Evolutionary conservation across 2,113 vertebrate species (phyloP), one percentile per base, ranked within the genome.

Genomic region (Chunga burmeisteri): DNA sequence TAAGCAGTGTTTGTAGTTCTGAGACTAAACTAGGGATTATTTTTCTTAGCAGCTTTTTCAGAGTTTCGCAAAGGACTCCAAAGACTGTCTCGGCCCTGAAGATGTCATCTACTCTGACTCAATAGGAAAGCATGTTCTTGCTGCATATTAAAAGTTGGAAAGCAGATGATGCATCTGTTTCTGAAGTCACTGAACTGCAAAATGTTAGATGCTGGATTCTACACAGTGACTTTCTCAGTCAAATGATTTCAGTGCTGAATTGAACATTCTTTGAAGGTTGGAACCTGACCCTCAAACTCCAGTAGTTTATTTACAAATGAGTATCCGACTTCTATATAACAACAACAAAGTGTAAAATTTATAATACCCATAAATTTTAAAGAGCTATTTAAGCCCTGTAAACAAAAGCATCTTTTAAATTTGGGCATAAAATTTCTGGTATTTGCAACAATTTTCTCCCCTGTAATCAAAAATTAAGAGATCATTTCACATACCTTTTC

Each of bases 41-140:
- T 91, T 61, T 77, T 85, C 91, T 88, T 44, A 36, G 34, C 38
- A 29, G 15, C 46, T 75, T 38, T 89, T 94, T 94, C 93, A 79
- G 90, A 95, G 81, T 96, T 94, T 50, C 72, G 91, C 63, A 95
- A 94, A 86, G 44, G 49, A 82, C 62, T 58, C 14, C 27, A 42
- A 74, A 85, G 29, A 58, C 36, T 66, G 38, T 88, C 81, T 92
- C 21, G 32, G 32, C 56, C 56, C 61, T 90, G 89, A 56, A 3
- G 74, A 91, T 44, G 26, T 71, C 71, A 32, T 17, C 16, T 55
- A 4, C 13, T 79, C 15, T 58, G 34, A 21, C n/a, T 68, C 23
- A 95, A 65, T 68, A 93, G 80, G 30, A 91, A 90, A 61, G 10
- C 11, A 67, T 42, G n/a, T 85, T 95, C 62, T 72, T 94, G 62